Percentiles rank a stretch among this genome's conserved stretches.
These are phyloP conservation scores for Ictalurus furcatus DNA, from an alignment of 2,113 vertebrate genomes.

Conservation along the genomic window DNA sequence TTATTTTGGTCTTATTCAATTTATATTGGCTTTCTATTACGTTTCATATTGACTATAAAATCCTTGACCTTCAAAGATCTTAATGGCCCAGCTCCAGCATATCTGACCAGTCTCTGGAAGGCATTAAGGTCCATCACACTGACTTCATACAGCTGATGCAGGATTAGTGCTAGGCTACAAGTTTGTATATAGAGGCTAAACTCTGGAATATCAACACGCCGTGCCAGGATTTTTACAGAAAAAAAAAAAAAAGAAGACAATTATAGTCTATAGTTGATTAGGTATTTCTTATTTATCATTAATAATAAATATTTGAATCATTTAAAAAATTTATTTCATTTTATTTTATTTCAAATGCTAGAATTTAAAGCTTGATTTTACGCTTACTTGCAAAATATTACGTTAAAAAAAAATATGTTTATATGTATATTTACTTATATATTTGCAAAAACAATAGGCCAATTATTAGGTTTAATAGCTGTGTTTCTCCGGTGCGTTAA, in stretches of 20 bases:
- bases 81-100: slow-evolving; percentile 10
- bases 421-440: not conserved
- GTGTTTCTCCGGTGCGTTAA: not conserved
- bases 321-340: not conserved
- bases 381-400: not conserved
- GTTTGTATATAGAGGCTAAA: not conserved
- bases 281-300: not conserved
- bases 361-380: not conserved
- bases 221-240: not conserved
- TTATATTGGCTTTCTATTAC: slow-evolving; percentile 15
- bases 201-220: not conserved
- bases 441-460: not conserved
- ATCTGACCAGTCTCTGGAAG: slow-evolving; percentile 1
- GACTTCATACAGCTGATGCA: slow-evolving; percentile 4
- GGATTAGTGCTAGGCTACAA: slow-evolving; percentile 5
- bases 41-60: slow-evolving; percentile 29
- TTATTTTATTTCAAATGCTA: not conserved
- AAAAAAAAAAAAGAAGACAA: not conserved
- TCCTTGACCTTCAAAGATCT: slow-evolving; percentile 24
- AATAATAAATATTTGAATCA: not conserved
- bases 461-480: not conserved
- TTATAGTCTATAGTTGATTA: not conserved
- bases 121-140: slow-evolving; percentile 5
- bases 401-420: too few relatives aligned
- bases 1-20: slow-evolving; percentile 22